A percentile compares a stretch with the other conserved stretches of the same genome.
These are phyloP conservation scores for Apamea monoglypha DNA, from an alignment of 2,888 invertebrate genomes.

Conservation along the genomic window DNA sequence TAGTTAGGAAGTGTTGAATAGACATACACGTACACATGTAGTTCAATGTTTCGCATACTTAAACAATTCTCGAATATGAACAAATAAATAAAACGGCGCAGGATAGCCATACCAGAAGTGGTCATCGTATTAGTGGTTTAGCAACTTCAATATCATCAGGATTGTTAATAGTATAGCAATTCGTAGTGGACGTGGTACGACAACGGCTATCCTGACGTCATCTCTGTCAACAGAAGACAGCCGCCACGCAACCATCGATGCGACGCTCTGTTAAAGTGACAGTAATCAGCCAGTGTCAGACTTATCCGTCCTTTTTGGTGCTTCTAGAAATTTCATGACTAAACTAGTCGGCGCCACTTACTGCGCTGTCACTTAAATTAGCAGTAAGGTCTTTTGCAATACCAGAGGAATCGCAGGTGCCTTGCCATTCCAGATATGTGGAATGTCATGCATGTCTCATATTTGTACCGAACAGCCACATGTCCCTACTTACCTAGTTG, in stretches of 20 bases:
- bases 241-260: not conserved
- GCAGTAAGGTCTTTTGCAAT: not conserved
- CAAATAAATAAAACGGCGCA: not conserved
- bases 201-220: too few relatives aligned
- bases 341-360: too few relatives aligned
- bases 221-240: not conserved
- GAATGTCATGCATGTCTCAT: not conserved
- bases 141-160: not conserved
- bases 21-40: conserved; percentile 8
- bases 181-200: not conserved
- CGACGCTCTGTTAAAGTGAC: not conserved
- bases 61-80: conserved; percentile 8
- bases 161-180: not conserved
- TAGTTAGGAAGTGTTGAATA: too few relatives aligned
- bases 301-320: not conserved
- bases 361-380: not conserved
- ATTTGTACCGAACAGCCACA: not conserved
- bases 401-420: not conserved
- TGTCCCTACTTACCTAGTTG: not conserved
- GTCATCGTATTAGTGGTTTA: not conserved
- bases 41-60: not conserved
- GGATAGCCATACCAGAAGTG: not conserved
- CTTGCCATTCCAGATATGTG: not conserved
- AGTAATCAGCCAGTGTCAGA: not conserved
- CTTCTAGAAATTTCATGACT: not conserved